Evolutionary conservation across 2,113 vertebrate genomes (phyloP), one percentile per base, ranked within the genome.

Genomic region (Vireo altiloquus): DNA sequence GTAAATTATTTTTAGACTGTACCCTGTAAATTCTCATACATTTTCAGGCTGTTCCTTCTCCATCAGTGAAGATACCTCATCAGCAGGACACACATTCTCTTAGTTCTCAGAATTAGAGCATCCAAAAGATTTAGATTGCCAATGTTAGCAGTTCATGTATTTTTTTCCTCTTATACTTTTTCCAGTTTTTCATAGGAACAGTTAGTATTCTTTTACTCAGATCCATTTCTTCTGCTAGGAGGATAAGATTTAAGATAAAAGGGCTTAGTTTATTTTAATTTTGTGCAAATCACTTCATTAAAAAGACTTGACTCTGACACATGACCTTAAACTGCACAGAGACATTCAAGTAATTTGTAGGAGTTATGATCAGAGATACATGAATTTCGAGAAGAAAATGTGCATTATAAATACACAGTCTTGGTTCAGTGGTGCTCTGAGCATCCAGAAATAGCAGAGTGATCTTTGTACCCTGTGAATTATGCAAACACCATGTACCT

Each of bases 401-500:
- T 59, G 47, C 80, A 49, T 90, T 92, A 74, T 50, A 77, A 91
- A 68, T 83, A 91, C 13, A 9, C n/a, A 69, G 59, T 72, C 80
- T 89, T 89, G 69, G 71, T 93, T 79, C 82, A 96, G 7, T 68
- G 72, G 82, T 84, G 75, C 77, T 94, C 61, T 80, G 75, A 92
- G 86, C 69, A 84, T 71, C 44, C 93, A 94, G 91, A 88, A 93
- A 90, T 69, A 96, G 93, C 82, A 92, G 66, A 91, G 72, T 80
- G 53, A 57, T 46, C 65, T 86, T 78, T 89, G 63, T 84, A 69
- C 59, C 18, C 61, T 87, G 42, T 83, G 88, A 87, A 60, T 94
- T 95, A 94, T 80, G 92, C 90, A 93, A 95, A 93, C 59, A 90
- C n/a, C 47, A 39, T 25, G 71, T 90, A 92, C 84, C 87, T 91